phyloP scores from a whole-genome alignment of 2,113 vertebrate genomes.

The Seriola rivoliana region DNA sequence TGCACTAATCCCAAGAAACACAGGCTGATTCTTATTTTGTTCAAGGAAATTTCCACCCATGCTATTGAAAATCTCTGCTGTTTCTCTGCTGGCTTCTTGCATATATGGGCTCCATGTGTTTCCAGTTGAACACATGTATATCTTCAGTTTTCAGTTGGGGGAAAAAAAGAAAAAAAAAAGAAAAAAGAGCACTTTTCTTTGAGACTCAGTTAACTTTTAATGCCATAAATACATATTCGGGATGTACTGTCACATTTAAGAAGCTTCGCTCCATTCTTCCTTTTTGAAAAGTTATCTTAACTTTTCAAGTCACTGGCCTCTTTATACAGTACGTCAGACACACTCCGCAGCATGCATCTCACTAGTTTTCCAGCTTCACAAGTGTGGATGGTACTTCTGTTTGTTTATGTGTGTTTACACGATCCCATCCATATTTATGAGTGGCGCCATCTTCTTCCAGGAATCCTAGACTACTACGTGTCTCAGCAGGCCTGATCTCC shows the following conservation, averaged over 20 bases:
- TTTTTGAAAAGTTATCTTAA: not conserved
- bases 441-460: not conserved
- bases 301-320: not conserved
- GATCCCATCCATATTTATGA: constrained; percentile 26
- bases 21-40: not conserved
- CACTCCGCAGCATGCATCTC: not conserved
- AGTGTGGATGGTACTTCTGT: not conserved
- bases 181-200: not conserved
- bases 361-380: not conserved
- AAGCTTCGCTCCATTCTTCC: not conserved
- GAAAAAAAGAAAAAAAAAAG: no score
- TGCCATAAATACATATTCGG: not conserved
- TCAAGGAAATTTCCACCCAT: not conserved
- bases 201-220: not conserved
- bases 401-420: constrained; percentile 1
- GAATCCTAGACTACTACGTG: constrained; percentile 2
- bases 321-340: not conserved
- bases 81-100: not conserved
- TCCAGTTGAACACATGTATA: not conserved
- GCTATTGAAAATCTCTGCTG: not conserved
- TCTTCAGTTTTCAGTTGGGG: not conserved
- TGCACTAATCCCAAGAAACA: not conserved
- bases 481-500: constrained; percentile 40
- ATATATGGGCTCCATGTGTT: not conserved
- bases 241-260: not conserved